A percentile compares a stretch with the other conserved stretches of the same genome.
Conservation (phyloP, 2,113 vertebrate genomes). For the Myrmecophaga tridactyla region DNA sequence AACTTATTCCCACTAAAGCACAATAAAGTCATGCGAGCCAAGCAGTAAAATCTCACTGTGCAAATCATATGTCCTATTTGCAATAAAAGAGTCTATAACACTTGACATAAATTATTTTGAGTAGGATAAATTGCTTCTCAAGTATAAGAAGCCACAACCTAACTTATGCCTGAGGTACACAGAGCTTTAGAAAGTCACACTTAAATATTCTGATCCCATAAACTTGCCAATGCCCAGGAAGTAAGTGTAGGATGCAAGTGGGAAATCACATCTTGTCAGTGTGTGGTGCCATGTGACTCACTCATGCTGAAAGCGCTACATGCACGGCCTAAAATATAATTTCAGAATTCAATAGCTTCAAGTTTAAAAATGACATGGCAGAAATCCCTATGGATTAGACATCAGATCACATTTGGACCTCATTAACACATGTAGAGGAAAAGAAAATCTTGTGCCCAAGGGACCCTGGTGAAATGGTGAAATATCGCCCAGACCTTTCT, state of each 20-base stretch:
- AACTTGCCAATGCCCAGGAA: background rate
- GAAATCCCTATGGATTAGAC: background rate
- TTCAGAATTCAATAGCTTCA: background rate
- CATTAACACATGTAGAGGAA: background rate
- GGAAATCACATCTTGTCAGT: background rate
- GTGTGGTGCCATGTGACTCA: background rate
- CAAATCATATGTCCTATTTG: background rate
- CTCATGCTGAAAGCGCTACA: background rate
- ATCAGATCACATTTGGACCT: background rate
- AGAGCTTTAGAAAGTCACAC: background rate
- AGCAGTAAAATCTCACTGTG: conserved; percentile 23
- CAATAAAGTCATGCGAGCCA: background rate
- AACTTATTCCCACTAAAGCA: background rate
- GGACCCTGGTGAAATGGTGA: background rate
- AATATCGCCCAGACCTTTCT: conserved; percentile 5
- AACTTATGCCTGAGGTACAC: background rate
- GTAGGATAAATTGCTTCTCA: background rate
- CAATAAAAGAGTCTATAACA: background rate
- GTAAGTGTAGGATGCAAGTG: background rate
- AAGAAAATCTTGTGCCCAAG: background rate
- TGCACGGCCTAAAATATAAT: background rate
- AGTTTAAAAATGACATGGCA: background rate
- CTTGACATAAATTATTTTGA: background rate
- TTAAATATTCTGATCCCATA: conserved; percentile 13
- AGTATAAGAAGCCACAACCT: background rate